phyloP scores from a whole-genome alignment of 2,797 vertebrate species.

The Pteropus rufus region DNA sequence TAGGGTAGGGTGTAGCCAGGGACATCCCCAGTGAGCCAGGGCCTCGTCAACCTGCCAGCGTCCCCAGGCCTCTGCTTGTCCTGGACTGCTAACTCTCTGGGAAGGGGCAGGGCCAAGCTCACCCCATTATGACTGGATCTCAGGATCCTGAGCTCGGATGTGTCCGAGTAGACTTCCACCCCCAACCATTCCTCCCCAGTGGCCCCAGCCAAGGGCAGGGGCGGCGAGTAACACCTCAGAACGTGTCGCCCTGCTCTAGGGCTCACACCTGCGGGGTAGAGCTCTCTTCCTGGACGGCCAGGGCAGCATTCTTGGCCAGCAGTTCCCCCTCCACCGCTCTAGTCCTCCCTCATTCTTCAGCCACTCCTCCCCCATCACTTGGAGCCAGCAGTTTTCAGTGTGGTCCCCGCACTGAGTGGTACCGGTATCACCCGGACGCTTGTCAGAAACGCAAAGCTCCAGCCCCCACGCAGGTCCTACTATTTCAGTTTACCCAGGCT shows the following conservation, averaged over 20 bases:
- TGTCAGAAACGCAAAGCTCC: neutral
- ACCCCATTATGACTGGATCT: neutral
- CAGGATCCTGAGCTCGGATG: neutral
- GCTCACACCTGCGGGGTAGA: neutral
- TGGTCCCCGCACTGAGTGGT: accelerated
- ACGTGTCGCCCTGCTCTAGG: neutral
- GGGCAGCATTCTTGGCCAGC: neutral
- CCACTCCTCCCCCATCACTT: neutral
- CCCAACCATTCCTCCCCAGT: neutral
- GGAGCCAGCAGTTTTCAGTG: neutral
- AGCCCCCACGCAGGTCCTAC: accelerated
- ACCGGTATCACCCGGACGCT: neutral
- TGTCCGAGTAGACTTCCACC: neutral
- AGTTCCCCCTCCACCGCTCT: neutral
- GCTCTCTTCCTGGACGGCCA: neutral
- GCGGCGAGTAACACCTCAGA: neutral
- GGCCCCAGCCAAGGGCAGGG: neutral
- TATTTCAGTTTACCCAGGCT: neutral
- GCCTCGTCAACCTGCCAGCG: neutral
- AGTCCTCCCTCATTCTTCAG: neutral
- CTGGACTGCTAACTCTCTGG: neutral
- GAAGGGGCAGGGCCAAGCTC: neutral
- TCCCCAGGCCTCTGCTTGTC: neutral
- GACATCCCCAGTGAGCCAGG: neutral
- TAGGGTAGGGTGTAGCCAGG: neutral